Base-by-base conservation (phyloP, 2,113 vertebrate species). In the Eptesicus fuscus region DNA sequence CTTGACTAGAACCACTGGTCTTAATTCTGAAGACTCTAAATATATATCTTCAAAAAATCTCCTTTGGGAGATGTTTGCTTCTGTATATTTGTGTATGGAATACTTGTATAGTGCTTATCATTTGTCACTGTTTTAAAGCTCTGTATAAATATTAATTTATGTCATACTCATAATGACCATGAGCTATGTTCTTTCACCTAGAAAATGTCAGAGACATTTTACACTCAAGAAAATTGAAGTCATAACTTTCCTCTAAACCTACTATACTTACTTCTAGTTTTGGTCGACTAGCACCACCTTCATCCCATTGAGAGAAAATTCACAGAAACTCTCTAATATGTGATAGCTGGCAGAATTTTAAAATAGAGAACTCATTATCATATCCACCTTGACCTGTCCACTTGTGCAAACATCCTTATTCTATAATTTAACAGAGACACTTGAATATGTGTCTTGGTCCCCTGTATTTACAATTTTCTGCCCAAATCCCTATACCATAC, bases 11-110 rank as follows among this genome's bases (percentile, higher is more conserved):
- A 63, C 20, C 16, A 78, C 25, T 49, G 42, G 65, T 56, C 51
- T 91, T 61, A 91, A 91, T 89, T 89, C 35, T 78, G 32, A 96
- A 47, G 51, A 47, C 7, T 76, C 32, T 22, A 82, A 71, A 91
- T 91, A 47, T 23, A 49, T 67, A 40, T 18, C 16, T 73, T 79
- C 44, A 69, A 12, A 65, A 87, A 53, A 85, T 84, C 20, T 49
- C 47, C 32, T 65, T 71, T 88, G 37, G 51, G 37, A 77, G 65
- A 25, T 28, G 25, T 61, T 79, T 94, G 53, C 3, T 53, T 88
- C 77, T 49, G 14, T 47, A n/a, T 67, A 83, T 83, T 69, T 88
- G 32, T 67, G 89, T 77, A 59, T 22, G 2, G 2, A 88, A 56
- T 35, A 80, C 8, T 90, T 59, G 59, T 10, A 71, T 49, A 83